phyloP scores from a whole-genome alignment of 2,797 vertebrate species.

The Dryobates pubescens region DNA sequence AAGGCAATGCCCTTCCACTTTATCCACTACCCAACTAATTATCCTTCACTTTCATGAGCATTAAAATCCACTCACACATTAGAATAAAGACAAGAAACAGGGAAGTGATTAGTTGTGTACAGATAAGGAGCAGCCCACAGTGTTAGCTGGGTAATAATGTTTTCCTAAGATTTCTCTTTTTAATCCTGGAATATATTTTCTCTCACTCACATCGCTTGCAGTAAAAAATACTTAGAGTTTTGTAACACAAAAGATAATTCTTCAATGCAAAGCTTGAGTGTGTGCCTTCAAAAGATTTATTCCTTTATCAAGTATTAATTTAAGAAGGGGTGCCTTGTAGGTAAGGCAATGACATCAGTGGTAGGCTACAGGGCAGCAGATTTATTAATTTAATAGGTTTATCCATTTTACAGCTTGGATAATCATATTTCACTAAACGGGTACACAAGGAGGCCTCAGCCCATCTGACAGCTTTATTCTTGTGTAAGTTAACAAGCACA shows the following conservation, averaged over 20 bases:
- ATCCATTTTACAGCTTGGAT: slow-evolving; percentile 56
- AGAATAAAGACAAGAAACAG: slow-evolving; percentile 41
- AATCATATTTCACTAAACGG: slow-evolving; percentile 74
- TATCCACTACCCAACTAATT: slow-evolving; percentile 40
- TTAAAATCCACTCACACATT: slow-evolving; percentile 28
- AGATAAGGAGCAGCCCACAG: slow-evolving; percentile 20
- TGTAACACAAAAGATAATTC: slow-evolving; percentile 43
- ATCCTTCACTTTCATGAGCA: slow-evolving; percentile 51
- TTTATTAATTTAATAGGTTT: slow-evolving; percentile 68
- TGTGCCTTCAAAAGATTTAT: slow-evolving; percentile 49
- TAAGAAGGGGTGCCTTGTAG: slow-evolving; percentile 27
- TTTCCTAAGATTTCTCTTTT: slow-evolving; percentile 11
- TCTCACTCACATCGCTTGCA: slow-evolving; percentile 36
- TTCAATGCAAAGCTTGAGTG: slow-evolving; percentile 12
- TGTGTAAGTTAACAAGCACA: slow-evolving; percentile 70
- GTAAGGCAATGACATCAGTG: slow-evolving; percentile 32
- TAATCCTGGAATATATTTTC: slow-evolving; percentile 42
- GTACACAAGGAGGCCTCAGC: slow-evolving; percentile 64
- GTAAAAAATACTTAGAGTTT: slow-evolving; percentile 52
- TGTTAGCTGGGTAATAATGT: slow-evolving; percentile 15
- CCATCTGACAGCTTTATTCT: slow-evolving; percentile 74
- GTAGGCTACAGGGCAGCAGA: slow-evolving; percentile 60
- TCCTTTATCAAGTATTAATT: slow-evolving; percentile 47
- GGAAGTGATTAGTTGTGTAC: slow-evolving; percentile 41
- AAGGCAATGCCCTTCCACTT: slow-evolving; percentile 35